Evolutionary conservation across 2,888 invertebrate species (phyloP).

Genomic region (Myathropa florea): DNA sequence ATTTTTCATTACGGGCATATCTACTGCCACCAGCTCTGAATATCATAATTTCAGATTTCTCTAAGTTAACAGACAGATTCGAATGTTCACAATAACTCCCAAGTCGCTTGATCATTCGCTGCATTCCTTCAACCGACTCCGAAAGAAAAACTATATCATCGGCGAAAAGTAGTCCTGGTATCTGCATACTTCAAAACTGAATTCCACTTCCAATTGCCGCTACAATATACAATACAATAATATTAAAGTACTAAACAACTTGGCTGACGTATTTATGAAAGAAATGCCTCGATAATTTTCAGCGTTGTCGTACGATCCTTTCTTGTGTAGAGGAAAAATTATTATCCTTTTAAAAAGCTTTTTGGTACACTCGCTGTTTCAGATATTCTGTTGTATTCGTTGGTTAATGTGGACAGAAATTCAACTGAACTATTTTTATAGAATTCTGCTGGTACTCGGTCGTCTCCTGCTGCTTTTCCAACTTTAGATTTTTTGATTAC

Average conservation of each 20-base stretch:
- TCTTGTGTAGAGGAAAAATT: not conserved
- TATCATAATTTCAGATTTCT: too few relatives aligned
- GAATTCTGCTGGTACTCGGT: not conserved
- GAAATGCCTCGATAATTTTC: not conserved
- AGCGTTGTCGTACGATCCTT: not conserved
- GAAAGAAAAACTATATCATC: too few relatives aligned
- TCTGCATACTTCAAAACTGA: too few relatives aligned
- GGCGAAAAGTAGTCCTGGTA: too few relatives aligned
- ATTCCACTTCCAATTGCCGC: too few relatives aligned
- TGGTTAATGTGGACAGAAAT: not conserved
- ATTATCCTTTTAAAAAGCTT: not conserved
- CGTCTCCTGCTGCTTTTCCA: not conserved
- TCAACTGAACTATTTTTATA: not conserved
- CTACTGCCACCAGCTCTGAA: too few relatives aligned
- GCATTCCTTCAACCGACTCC: too few relatives aligned
- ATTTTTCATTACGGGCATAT: too few relatives aligned
- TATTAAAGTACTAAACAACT: not conserved
- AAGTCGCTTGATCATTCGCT: too few relatives aligned
- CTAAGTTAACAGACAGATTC: too few relatives aligned
- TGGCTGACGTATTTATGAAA: not conserved
- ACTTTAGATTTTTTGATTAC: not conserved
- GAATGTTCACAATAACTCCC: too few relatives aligned
- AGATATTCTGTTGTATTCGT: too few relatives aligned
- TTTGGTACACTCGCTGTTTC: not conserved
- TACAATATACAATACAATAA: not conserved